Evolutionary conservation across 2,888 invertebrate species (phyloP), one percentile per base, ranked within the genome.

Genomic region (Apamea anceps): DNA sequence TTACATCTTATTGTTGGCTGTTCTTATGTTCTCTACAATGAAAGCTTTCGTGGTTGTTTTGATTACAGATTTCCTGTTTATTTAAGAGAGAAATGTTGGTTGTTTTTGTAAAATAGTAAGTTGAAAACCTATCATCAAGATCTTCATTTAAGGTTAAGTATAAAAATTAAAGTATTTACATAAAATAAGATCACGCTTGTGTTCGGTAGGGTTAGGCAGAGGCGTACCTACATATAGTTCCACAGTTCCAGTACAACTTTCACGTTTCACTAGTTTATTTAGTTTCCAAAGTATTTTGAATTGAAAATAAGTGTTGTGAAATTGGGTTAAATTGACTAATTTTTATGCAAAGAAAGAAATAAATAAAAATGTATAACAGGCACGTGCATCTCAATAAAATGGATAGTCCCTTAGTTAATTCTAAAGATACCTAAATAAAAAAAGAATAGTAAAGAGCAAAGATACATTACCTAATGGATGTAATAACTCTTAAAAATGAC

Each of bases 1-100:
- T 84, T 72, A 68, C 65, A 80, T 84, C 63, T 73, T 63, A 42
- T 87, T 79, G 72, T 79, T 65, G 68, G 13, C 45, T 68, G 32
- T 74, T 72, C 67, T 71, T 48, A 45, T 32, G 66, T 72, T 54
- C 37, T 68, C n/a, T 60, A 74, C 45, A 82, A 65, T 73, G 60
- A 15, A 80, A 60, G 63, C 63, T 63, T 32, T 25, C 48, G 57
- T 25, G 74, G 71, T 75, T 75, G 45, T 85, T 80, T 79, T 71
- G 42, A 70, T 84, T 62, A 72, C 62, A 68, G n/a, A 63, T 84
- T 63, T 57, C n/a, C 48, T 72, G 62, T 70, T 68, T 77, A 65
- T 77, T 48, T 48, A 12, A 18, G 32, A 68, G 4, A 51, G n/a
- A 37, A 48, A 48, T 57, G 13, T 3, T 70, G 57, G 57, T 65